phyloP scores from a whole-genome alignment of 2,113 vertebrate genomes.

The Erinaceus europaeus region DNA sequence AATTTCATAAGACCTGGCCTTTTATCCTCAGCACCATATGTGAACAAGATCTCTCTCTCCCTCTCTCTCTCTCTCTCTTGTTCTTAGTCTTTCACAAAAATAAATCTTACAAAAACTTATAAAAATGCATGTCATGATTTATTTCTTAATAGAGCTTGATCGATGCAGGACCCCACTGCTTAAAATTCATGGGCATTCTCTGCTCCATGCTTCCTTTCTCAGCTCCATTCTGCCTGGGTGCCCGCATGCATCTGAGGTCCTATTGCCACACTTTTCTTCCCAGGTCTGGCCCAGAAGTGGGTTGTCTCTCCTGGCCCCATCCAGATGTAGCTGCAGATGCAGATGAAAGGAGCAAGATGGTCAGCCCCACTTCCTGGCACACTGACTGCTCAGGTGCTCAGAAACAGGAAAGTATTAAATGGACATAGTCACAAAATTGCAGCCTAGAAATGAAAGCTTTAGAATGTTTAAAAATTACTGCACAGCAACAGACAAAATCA shows the following conservation, averaged over 20 bases:
- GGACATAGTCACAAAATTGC: slow-evolving; percentile 22
- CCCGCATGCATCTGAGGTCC: background rate
- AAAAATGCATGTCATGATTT: background rate
- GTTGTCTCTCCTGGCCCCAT: fast-evolving
- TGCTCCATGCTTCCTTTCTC: background rate
- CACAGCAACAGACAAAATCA: slow-evolving; percentile 31
- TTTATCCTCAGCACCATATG: too few species aligned
- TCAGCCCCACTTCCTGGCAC: background rate
- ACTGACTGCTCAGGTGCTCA: background rate
- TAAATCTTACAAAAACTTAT: too few species aligned
- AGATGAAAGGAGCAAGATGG: background rate
- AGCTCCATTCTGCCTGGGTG: background rate
- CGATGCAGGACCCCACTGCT: background rate
- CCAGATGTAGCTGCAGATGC: background rate
- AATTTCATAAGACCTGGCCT: too few species aligned
- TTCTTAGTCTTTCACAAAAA: background rate
- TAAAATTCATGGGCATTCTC: background rate
- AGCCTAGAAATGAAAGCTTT: slow-evolving; percentile 45
- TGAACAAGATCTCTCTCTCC: background rate
- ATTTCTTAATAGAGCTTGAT: background rate
- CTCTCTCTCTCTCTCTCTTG: too few species aligned
- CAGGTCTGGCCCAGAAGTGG: too few species aligned
- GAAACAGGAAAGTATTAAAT: background rate
- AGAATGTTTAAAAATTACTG: slow-evolving; percentile 65
- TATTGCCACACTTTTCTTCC: background rate